phyloP scores from a whole-genome alignment of 2,888 invertebrate genomes.

The Bellardia pandia region DNA sequence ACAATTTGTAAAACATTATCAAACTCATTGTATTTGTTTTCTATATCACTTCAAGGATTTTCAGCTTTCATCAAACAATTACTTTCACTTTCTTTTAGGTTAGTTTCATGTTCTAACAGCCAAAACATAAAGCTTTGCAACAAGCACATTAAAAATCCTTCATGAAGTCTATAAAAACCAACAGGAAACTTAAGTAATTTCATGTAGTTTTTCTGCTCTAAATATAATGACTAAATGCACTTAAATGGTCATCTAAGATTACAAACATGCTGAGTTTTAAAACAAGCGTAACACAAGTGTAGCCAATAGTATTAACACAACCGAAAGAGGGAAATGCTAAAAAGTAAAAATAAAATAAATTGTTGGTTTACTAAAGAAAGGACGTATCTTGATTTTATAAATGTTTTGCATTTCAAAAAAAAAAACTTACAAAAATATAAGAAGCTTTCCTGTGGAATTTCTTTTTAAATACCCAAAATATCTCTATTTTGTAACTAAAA shows the following conservation, averaged over 20 bases:
- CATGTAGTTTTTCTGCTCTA: conserved; percentile 3
- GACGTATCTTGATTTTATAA: no score
- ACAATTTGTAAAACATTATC: neutral
- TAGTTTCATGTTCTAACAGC: neutral
- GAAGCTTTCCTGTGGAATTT: no score
- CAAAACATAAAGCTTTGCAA: neutral
- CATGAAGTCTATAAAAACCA: conserved; percentile 5
- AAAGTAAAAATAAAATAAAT: neutral
- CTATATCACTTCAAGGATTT: neutral
- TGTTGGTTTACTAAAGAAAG: neutral
- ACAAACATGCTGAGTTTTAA: conserved; percentile 24
- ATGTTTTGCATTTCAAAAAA: no score
- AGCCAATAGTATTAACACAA: neutral
- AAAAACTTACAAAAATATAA: no score
- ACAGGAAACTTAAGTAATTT: conserved; percentile 5
- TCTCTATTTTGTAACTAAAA: no score
- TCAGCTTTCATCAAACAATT: neutral
- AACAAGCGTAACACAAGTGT: conserved; percentile 6
- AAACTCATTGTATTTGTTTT: neutral
- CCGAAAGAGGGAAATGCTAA: neutral
- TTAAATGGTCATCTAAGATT: conserved; percentile 62
- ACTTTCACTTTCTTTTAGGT: neutral
- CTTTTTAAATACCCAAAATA: no score
- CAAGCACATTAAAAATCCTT: neutral
- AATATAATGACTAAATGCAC: conserved; percentile 62